Evolutionary conservation across 1,140 invertebrate genomes (phyloP), one percentile per base, ranked within the genome.

Genomic region (Aphaenogaster rudis): DNA sequence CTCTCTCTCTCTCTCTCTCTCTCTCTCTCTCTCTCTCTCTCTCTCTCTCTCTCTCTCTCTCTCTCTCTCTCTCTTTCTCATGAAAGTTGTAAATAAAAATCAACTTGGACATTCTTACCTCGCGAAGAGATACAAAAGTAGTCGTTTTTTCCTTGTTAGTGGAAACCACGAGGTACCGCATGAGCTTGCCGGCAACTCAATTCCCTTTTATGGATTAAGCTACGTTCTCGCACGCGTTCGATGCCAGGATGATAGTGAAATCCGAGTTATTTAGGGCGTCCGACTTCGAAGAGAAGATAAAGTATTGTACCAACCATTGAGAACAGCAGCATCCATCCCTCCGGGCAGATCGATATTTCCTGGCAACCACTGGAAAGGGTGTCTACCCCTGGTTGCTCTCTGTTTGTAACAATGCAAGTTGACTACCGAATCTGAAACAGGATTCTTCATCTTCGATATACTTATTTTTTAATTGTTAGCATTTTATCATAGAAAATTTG

Each of bases 321-420:
- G 90, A 88, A 91, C 88, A 79, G 86, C 90, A 93, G 91, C 91
- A 93, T 93, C 88, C 88, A 80, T 90, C 87, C 88, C 89, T 85
- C 78, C 39, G 61, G 77, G 69, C 92, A 91, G 93, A 94, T 94
- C 93, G 93, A 94, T 94, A 93, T 93, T 94, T 94, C 93, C 93
- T 93, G 92, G 93, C 93, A 94, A 93, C 93, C 93, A 91, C 90
- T 66, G 71, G 90, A 92, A 92, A 93, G 92, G 92, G 93, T 92
- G 72, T 76, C 92, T 90, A 89, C 76, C 89, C 86, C 88, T 39
- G 28, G 77, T 91, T 63, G 57, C 80, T 77, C 88, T 91, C 82
- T 92, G 92, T 94, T 94, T 94, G 92, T 92, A 93, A 94, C 93
- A 93, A 93, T 93, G 90, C 92, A 90, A 91, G 90, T 91, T 91